Percentiles rank a stretch among this genome's conserved stretches.
Evolutionary conservation across 37 sponge, comb jelly and placozoan genomes (phyloP).

Genomic region (Tethya wilhelma): DNA sequence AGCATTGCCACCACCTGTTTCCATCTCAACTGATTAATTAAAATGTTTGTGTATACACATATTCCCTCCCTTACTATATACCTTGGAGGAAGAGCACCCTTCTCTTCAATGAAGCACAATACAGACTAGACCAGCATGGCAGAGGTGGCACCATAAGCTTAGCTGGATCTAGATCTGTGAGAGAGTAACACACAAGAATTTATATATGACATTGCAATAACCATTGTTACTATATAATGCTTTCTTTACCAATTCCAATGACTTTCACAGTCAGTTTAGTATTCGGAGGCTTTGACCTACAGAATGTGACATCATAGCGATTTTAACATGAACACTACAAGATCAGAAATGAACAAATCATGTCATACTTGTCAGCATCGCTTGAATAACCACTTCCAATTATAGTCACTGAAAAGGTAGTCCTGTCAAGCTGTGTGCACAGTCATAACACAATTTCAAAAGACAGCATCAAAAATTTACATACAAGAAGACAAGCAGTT

Average conservation of each 20-base stretch:
- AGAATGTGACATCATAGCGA: no score
- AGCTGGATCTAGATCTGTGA: constrained; percentile 79
- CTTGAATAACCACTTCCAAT: constrained; percentile 61
- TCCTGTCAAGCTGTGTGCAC: constrained; percentile 62
- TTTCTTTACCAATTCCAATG: constrained; percentile 34
- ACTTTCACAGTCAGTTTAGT: constrained; percentile 40
- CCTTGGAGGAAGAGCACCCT: constrained; percentile 50
- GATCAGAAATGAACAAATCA: no score
- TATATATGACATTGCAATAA: no score
- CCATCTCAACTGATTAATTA: no score
- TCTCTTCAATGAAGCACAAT: constrained; percentile 63
- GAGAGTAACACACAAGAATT: no score
- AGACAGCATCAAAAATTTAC: no score
- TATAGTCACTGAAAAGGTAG: constrained; percentile 51
- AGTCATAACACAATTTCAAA: no score
- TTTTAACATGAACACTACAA: no score
- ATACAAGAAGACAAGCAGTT: no score
- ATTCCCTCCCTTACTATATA: background rate
- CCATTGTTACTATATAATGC: no score
- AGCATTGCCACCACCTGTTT: no score
- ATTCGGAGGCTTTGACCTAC: constrained; percentile 21
- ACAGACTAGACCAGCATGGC: constrained; percentile 74
- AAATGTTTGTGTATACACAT: background rate
- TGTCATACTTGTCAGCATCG: constrained; percentile 24
- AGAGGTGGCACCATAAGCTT: constrained; percentile 77